Conservation (phyloP, 2,797 vertebrate genomes). For the Pseudomugil tenellus region DNA sequence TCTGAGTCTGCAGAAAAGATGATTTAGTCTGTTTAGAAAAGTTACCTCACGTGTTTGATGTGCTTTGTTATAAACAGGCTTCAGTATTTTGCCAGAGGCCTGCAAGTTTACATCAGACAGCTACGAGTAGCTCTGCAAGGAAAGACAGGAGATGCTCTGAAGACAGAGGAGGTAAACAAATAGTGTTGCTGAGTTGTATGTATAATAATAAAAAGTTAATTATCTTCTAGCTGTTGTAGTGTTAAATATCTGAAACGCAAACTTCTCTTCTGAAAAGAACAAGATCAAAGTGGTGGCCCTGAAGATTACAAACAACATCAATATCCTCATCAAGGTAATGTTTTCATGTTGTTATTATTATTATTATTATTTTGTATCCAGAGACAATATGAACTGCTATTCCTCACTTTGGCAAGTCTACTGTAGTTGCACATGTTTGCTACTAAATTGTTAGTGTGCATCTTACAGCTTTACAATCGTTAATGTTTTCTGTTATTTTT, state of each 20-base stretch:
- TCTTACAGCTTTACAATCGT: too few relatives aligned
- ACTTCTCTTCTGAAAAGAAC: conserved; percentile 83
- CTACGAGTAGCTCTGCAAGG: conserved; percentile 96
- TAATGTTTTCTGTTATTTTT: too few relatives aligned
- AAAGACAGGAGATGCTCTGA: conserved; percentile 96
- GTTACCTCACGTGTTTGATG: background rate
- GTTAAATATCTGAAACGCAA: background rate
- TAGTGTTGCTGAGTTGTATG: background rate
- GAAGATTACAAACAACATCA: conserved; percentile 99
- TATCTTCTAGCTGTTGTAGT: background rate
- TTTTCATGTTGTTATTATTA: background rate
- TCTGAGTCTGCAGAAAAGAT: background rate
- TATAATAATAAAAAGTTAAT: too few relatives aligned
- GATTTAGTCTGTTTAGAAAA: background rate
- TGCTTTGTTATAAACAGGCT: conserved; percentile 80
- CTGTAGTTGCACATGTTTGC: too few relatives aligned
- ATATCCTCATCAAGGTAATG: conserved; percentile 95
- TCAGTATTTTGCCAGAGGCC: conserved; percentile 96
- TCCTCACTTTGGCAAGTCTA: background rate
- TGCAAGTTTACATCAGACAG: conserved; percentile 97
- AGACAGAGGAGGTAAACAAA: conserved; percentile 92
- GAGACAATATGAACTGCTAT: background rate
- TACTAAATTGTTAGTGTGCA: too few relatives aligned
- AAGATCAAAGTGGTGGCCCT: conserved; percentile 99
- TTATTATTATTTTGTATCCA: background rate